Conservation (phyloP, 2,888 invertebrate genomes). For the Cantharis nigra region DNA sequence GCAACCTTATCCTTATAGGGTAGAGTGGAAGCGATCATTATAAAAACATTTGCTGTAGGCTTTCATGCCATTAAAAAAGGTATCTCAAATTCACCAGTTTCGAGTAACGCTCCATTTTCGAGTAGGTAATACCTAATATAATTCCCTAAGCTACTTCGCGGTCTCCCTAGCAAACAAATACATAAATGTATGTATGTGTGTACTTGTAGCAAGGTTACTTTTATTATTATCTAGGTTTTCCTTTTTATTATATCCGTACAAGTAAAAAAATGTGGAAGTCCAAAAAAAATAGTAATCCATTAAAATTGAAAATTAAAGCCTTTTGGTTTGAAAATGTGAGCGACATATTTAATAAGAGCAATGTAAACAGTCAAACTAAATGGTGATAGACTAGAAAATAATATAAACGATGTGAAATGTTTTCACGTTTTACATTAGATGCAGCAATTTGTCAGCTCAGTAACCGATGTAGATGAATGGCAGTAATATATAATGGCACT, state of each 20-base stretch:
- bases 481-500: conserved; percentile 18
- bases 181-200: not conserved
- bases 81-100: conserved; percentile 37
- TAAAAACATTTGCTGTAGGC: conserved; percentile 29
- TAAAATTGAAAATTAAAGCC: not conserved
- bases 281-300: not conserved
- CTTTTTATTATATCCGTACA: not conserved
- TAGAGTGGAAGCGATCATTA: conserved; percentile 21
- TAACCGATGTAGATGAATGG: conserved; percentile 29
- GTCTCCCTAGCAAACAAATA: conserved; percentile 13
- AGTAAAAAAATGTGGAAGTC: not conserved
- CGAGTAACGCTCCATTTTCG: conserved; percentile 33
- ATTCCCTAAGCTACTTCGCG: conserved; percentile 33
- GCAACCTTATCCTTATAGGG: conserved; percentile 10
- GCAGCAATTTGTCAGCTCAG: conserved; percentile 26
- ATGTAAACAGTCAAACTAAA: not conserved
- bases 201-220: not conserved
- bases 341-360: not conserved
- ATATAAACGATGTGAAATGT: conserved; percentile 18
- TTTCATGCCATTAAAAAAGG: conserved; percentile 35
- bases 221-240: not conserved
- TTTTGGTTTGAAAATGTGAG: not conserved
- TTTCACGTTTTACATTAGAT: conserved; percentile 27
- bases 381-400: not conserved
- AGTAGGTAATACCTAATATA: conserved; percentile 29